Evolutionary conservation across 1,140 invertebrate species (phyloP), one percentile per base, ranked within the genome.

Genomic region (Schlechtendalia chinensis): DNA sequence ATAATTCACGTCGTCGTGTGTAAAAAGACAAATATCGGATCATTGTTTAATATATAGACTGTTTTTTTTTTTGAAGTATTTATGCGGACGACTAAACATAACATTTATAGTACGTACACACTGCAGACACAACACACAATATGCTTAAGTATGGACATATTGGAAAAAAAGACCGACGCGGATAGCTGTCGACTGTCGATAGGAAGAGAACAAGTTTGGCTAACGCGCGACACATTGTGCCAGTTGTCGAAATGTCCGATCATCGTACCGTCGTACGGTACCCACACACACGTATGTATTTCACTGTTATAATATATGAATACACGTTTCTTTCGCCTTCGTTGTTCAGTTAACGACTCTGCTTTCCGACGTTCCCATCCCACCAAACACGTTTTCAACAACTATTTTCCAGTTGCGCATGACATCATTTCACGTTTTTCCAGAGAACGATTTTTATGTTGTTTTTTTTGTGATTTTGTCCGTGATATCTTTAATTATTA

Each of bases 381-480:
- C 65, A 39, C 39, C n/a, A n/a, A 69, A 47, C 65, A 47, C 47
- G 65, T 69, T 69, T 69, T 69, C 22, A 69, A 69, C 65, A 69
- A 69, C 45, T 69, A 69, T 69, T 69, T 69, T 47, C n/a, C 39
- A 69, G 65, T 69, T 47, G 65, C 39, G 65, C 65, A 47, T 69
- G 65, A 69, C 65, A 69, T 69, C 39, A 69, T 69, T 69, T 69
- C 39, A 69, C 65, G n/a, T 69, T 69, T 69, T 47, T 45, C 65
- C 14, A n/a, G n/a, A n/a, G n/a, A n/a, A n/a, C 39, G 39, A 69
- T 69, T 63, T 67, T 67, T n/a, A n/a, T n/a, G n/a, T n/a, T n/a
- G n/a, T n/a, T n/a, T n/a, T n/a, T n/a, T n/a, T n/a, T n/a, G n/a
- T n/a, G n/a, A n/a, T n/a, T 47, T 47, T 17, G 12, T 32, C 63